A percentile compares a stretch with the other conserved stretches of the same genome.
phyloP scores from a whole-genome alignment of 2,113 vertebrate species.

The Malurus melanocephalus region DNA sequence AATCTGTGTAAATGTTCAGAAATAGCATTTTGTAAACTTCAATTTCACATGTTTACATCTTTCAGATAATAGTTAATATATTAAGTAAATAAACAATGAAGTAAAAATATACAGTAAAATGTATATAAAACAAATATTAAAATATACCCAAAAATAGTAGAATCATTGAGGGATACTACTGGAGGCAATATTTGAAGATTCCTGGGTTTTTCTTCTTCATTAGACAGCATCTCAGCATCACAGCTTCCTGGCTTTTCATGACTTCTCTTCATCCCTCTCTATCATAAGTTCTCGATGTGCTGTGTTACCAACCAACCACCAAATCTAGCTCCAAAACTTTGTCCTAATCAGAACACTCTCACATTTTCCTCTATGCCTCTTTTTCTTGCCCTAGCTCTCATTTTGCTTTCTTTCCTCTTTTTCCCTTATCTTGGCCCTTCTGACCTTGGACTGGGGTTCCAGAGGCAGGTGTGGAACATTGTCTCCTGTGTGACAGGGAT shows the following conservation, averaged over 20 bases:
- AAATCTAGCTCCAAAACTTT: neutral
- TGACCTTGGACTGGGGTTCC: neutral
- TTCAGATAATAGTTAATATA: neutral
- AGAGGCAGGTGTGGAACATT: neutral
- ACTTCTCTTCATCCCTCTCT: neutral
- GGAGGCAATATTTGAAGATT: neutral
- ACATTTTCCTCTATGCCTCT: neutral
- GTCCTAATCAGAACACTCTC: neutral
- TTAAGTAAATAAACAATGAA: neutral
- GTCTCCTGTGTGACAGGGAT: neutral
- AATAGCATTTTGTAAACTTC: neutral
- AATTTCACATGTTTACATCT: neutral
- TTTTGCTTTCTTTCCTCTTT: neutral
- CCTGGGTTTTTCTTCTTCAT: neutral
- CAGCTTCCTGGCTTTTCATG: neutral
- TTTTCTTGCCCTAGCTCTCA: neutral
- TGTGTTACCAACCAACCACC: neutral
- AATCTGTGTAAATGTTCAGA: neutral
- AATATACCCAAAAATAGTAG: neutral
- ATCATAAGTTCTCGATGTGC: fast-evolving
- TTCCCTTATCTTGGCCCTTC: neutral
- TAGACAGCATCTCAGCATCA: neutral
- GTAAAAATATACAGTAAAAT: neutral
- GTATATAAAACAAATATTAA: neutral
- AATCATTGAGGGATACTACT: neutral